These are phyloP conservation scores for Cosmia pyralina DNA, from an alignment of 2,888 invertebrate species.

Conservation along the genomic window DNA sequence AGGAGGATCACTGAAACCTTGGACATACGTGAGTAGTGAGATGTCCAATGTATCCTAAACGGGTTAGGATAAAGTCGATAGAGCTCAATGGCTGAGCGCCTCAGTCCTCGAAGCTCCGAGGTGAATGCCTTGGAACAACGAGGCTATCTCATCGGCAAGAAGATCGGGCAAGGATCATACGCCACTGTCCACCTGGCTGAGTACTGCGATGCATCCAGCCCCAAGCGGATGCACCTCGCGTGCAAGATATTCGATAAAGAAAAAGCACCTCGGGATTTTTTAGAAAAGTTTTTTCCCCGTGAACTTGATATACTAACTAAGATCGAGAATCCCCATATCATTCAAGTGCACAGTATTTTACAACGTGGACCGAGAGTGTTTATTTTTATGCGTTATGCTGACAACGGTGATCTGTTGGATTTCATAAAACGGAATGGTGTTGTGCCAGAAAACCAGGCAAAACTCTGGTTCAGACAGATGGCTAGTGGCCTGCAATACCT, in stretches of 20 bases:
- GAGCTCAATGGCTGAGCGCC: constrained; percentile 93
- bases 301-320: constrained; percentile 97
- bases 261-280: constrained; percentile 96
- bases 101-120: constrained; percentile 95
- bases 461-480: constrained; percentile 96
- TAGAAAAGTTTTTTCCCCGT: constrained; percentile 97
- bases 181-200: constrained; percentile 97
- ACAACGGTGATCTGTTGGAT: constrained; percentile 96
- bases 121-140: constrained; percentile 95
- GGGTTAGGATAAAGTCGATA: constrained; percentile 89
- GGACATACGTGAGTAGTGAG: constrained; percentile 85
- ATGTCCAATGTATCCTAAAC: constrained; percentile 90
- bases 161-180: constrained; percentile 97
- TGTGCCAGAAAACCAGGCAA: constrained; percentile 94
- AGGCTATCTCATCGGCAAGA: constrained; percentile 95
- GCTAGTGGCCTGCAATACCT: constrained; percentile 95
- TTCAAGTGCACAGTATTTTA: constrained; percentile 96
- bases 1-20: constrained; percentile 83
- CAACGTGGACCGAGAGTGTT: constrained; percentile 95
- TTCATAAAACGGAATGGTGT: constrained; percentile 94
- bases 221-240: constrained; percentile 94
- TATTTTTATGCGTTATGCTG: constrained; percentile 97
- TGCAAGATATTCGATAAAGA: constrained; percentile 98
- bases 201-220: constrained; percentile 93
- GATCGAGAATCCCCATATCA: constrained; percentile 97